phyloP scores from a whole-genome alignment of 2,888 invertebrate species.

The Phytoseiulus persimilis region DNA sequence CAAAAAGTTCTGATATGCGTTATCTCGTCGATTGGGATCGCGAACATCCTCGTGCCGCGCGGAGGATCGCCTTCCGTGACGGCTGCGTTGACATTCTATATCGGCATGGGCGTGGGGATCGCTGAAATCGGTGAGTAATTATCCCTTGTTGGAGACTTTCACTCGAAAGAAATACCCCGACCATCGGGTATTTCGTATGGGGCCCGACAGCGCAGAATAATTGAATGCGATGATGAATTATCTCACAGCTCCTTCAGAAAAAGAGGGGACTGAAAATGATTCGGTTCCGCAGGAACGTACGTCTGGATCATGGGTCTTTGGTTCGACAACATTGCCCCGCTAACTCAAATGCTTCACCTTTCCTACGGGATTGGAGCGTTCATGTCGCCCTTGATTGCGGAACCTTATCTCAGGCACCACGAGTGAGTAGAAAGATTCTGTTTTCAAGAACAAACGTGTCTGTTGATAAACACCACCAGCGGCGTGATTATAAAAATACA shows the following conservation, averaged over 20 bases:
- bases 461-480: not conserved
- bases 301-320: conserved; percentile 8
- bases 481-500: not conserved
- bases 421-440: conserved; percentile 14
- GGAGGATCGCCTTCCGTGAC: not conserved
- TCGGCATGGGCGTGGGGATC: conserved; percentile 7
- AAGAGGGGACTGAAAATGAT: not conserved
- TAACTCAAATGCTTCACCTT: conserved; percentile 15
- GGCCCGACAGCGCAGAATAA: no score
- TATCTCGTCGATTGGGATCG: not conserved
- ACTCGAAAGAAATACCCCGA: no score
- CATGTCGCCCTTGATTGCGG: conserved; percentile 30
- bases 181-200: no score
- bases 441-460: not conserved
- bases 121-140: not conserved
- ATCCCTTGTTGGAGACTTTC: not conserved
- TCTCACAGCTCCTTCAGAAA: not conserved
- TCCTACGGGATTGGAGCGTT: conserved; percentile 33
- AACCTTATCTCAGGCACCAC: conserved; percentile 21
- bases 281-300: not conserved
- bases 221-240: no score
- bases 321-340: not conserved
- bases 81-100: conserved; percentile 12
- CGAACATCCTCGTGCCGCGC: conserved; percentile 9
- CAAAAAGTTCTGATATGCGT: conserved; percentile 13